phyloP scores from a whole-genome alignment of 2,888 invertebrate genomes.

The Diachrysia chrysitis region DNA sequence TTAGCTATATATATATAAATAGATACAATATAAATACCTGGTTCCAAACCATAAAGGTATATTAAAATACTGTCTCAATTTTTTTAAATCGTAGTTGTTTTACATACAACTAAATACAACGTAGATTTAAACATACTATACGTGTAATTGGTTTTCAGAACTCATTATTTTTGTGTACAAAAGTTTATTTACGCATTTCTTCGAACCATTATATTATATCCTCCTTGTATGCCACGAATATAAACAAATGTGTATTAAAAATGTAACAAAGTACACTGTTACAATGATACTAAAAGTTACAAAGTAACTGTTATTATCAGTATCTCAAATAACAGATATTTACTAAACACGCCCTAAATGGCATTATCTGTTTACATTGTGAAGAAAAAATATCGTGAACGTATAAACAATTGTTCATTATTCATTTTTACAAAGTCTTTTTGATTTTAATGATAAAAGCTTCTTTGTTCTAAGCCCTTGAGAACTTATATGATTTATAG shows the following conservation, averaged over 20 bases:
- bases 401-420: slow-evolving; percentile 6
- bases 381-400: neutral
- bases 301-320: neutral
- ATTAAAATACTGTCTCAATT: too few species aligned
- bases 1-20: too few species aligned
- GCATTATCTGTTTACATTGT: neutral
- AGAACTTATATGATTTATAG: neutral
- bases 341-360: neutral
- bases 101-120: too few species aligned
- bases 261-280: neutral
- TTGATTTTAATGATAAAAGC: slow-evolving; percentile 32
- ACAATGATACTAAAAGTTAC: neutral
- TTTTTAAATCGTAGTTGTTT: too few species aligned
- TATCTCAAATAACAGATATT: neutral
- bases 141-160: neutral
- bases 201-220: neutral
- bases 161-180: neutral
- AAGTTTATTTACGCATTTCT: neutral
- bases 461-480: slow-evolving; percentile 30
- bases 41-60: too few species aligned
- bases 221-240: neutral
- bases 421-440: slow-evolving; percentile 29
- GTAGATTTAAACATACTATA: neutral
- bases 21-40: too few species aligned
- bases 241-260: neutral